Evolutionary conservation across 2,888 invertebrate genomes (phyloP).

Genomic region (Campoplex capitator): DNA sequence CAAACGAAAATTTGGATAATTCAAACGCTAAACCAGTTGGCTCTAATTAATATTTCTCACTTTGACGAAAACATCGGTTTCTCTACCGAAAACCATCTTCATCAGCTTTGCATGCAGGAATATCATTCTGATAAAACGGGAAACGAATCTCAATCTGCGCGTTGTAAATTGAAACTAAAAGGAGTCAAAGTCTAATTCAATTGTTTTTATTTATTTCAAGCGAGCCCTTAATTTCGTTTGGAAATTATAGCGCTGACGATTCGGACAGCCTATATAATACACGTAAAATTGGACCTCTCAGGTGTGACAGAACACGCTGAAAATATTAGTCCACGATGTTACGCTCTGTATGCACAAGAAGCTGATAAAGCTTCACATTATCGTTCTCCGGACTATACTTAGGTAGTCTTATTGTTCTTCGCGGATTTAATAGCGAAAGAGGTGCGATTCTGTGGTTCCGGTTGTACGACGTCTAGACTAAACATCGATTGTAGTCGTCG

Average conservation of each 20-base stretch:
- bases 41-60: no score
- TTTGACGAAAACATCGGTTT: no score
- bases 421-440: conserved; percentile 23
- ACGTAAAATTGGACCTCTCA: background rate
- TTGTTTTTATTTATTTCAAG: background rate
- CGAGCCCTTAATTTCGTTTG: background rate
- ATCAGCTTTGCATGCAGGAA: no score
- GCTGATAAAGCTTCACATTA: conserved; percentile 33
- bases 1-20: no score
- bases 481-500: conserved; percentile 54
- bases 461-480: conserved; percentile 53
- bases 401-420: conserved; percentile 20
- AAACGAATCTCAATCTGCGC: no score
- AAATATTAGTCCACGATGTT: conserved; percentile 23
- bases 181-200: background rate
- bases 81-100: no score
- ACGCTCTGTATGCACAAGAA: conserved; percentile 23
- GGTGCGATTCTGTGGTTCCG: conserved; percentile 37
- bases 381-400: conserved; percentile 3
- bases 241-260: background rate
- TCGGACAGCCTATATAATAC: conserved; percentile 8
- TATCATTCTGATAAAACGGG: no score
- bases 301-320: conserved; percentile 44
- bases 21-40: no score
- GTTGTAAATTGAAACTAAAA: background rate